Evolutionary conservation across 2,888 invertebrate genomes (phyloP).

Genomic region (Hypena proboscidalis): DNA sequence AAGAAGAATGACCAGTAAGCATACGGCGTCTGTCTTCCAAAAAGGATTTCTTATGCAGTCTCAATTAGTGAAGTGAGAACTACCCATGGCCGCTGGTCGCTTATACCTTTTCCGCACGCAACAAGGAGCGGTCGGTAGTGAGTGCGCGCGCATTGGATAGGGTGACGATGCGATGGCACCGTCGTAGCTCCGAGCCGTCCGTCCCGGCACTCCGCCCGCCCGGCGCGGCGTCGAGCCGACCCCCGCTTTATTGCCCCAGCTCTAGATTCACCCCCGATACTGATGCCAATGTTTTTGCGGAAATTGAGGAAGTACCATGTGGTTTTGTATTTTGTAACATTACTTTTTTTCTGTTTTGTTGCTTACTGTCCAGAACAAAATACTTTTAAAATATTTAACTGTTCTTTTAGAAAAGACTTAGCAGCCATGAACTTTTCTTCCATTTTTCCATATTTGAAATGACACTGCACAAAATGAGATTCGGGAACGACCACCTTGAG

Average conservation of each 20-base stretch:
- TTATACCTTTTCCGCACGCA: constrained; percentile 25
- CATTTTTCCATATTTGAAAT: no score
- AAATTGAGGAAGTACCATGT: constrained; percentile 7
- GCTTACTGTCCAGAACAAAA: no score
- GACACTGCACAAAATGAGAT: no score
- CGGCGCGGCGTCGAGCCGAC: constrained; percentile 8
- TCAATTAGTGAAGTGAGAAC: no score
- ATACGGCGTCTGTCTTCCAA: no score
- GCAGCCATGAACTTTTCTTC: no score
- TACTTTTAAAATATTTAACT: no score
- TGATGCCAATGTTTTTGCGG: constrained; percentile 1
- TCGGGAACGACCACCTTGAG: no score
- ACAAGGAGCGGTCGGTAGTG: constrained; percentile 41
- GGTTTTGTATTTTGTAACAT: not conserved
- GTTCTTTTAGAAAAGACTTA: no score
- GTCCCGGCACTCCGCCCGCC: constrained; percentile 12
- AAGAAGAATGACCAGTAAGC: no score
- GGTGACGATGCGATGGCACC: constrained; percentile 43
- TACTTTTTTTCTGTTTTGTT: not conserved
- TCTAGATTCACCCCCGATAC: constrained; percentile 11
- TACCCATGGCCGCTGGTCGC: constrained; percentile 43
- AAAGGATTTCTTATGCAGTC: no score
- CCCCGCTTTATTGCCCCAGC: constrained; percentile 16
- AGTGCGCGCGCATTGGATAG: constrained; percentile 67
- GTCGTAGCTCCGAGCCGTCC: constrained; percentile 40